Conservation (phyloP, 1,140 invertebrate genomes). For the Drosophila santomea region DNA sequence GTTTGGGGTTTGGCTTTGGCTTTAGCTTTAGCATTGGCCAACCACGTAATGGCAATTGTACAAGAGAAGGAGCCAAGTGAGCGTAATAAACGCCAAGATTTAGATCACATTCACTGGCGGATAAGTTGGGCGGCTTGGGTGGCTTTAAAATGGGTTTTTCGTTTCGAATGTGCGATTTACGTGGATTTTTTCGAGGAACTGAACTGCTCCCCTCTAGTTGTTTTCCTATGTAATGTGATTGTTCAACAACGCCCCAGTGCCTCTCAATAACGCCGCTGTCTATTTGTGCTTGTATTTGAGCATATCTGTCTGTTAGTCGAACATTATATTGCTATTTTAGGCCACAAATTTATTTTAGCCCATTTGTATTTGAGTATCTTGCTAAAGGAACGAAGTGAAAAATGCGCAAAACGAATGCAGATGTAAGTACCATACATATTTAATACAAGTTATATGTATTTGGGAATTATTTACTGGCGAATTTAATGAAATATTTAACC, state of each 20-base stretch:
- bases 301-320: slow-evolving; percentile 18
- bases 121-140: not conserved
- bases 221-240: slow-evolving; percentile 45
- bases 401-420: not conserved
- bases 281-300: slow-evolving; percentile 3
- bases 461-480: not conserved
- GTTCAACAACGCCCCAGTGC: slow-evolving; percentile 24
- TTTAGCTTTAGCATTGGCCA: slow-evolving; percentile 24
- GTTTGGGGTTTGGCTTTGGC: not conserved
- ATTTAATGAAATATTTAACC: slow-evolving; percentile 6
- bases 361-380: not conserved
- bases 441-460: not conserved
- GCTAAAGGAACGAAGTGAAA: slow-evolving; percentile 3
- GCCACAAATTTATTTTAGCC: too few species aligned
- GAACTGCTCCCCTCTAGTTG: not conserved
- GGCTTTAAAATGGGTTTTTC: not conserved
- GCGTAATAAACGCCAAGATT: slow-evolving; percentile 78
- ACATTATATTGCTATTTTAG: slow-evolving; percentile 4
- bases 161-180: not conserved
- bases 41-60: slow-evolving; percentile 58
- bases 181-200: not conserved
- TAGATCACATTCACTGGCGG: slow-evolving; percentile 52
- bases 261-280: slow-evolving; percentile 31
- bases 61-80: slow-evolving; percentile 62
- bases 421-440: too few species aligned